These are phyloP conservation scores for Listronotus oregonensis DNA, from an alignment of 1,140 invertebrate species.

Conservation along the genomic window DNA sequence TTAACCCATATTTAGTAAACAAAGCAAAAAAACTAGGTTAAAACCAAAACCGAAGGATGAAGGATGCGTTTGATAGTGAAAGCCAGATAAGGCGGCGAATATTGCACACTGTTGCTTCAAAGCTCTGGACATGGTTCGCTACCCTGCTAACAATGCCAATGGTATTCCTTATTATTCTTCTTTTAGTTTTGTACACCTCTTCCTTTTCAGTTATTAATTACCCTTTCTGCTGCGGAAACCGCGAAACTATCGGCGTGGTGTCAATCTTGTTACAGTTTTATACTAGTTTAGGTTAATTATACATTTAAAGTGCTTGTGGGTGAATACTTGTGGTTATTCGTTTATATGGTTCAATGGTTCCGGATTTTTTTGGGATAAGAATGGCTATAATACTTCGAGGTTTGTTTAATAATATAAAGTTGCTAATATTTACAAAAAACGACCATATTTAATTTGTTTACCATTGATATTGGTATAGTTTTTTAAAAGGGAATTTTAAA, in stretches of 20 bases:
- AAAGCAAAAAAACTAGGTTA: slow-evolving; percentile 36
- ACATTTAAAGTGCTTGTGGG: slow-evolving; percentile 6
- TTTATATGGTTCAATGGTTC: slow-evolving; percentile 25
- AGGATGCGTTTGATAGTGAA: slow-evolving; percentile 50
- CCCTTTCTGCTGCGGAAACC: slow-evolving; percentile 22
- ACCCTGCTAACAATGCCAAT: slow-evolving; percentile 47
- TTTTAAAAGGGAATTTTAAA: too few relatives aligned
- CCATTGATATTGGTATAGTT: too few relatives aligned
- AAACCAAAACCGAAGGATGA: slow-evolving; percentile 29
- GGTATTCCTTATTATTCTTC: slow-evolving; percentile 30
- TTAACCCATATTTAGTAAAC: not conserved
- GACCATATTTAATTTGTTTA: too few relatives aligned
- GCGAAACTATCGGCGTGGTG: not conserved
- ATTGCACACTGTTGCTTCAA: slow-evolving; percentile 43
- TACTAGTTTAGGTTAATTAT: slow-evolving; percentile 3
- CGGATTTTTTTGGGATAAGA: slow-evolving; percentile 28
- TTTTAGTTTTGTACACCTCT: slow-evolving; percentile 14
- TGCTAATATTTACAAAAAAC: too few relatives aligned
- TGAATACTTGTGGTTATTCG: slow-evolving; percentile 11
- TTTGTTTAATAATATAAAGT: too few relatives aligned
- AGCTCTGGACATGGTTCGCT: slow-evolving; percentile 44
- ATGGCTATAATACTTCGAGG: slow-evolving; percentile 42
- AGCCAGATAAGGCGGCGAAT: slow-evolving; percentile 43
- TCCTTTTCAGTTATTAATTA: slow-evolving; percentile 26
- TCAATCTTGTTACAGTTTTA: slow-evolving; percentile 21